A percentile compares a stretch with the other conserved stretches of the same genome.
Evolutionary conservation across 2,113 vertebrate genomes (phyloP).

Genomic region (Panthera tigris): DNA sequence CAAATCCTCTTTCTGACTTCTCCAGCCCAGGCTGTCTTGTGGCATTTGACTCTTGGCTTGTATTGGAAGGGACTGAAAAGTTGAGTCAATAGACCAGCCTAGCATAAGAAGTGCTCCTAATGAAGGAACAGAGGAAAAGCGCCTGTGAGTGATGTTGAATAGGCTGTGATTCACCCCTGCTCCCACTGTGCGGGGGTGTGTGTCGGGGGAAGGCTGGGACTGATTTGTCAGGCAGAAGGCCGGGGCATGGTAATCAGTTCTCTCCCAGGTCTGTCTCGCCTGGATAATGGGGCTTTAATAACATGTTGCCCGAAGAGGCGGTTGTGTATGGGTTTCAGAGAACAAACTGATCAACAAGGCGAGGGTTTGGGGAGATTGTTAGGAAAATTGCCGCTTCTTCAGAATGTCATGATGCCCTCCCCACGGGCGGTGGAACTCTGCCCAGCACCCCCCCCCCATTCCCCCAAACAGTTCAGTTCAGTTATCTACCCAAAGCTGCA

Average conservation of each 20-base stretch:
- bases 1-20: constrained; percentile 43
- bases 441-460: neutral
- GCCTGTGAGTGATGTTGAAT: neutral
- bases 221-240: constrained; percentile 74
- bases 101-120: constrained; percentile 19
- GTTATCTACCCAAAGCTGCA: constrained; percentile 35
- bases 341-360: constrained; percentile 81
- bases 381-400: constrained; percentile 61
- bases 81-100: constrained; percentile 9
- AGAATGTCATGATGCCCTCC: neutral
- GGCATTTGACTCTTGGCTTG: neutral
- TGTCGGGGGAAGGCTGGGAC: constrained; percentile 47
- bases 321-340: constrained; percentile 69
- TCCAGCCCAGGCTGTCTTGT: constrained; percentile 48
- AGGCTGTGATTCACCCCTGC: constrained; percentile 67
- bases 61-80: neutral
- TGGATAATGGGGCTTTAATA: constrained; percentile 83
- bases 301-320: constrained; percentile 78
- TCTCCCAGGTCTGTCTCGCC: constrained; percentile 74
- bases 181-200: neutral
- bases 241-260: constrained; percentile 73
- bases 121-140: neutral
- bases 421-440: neutral
- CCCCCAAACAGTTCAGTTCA: neutral
- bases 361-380: neutral